A percentile compares a stretch with the other conserved stretches of the same genome.
Conservation (phyloP, 1,140 invertebrate genomes). For the Drosophila albomicans region DNA sequence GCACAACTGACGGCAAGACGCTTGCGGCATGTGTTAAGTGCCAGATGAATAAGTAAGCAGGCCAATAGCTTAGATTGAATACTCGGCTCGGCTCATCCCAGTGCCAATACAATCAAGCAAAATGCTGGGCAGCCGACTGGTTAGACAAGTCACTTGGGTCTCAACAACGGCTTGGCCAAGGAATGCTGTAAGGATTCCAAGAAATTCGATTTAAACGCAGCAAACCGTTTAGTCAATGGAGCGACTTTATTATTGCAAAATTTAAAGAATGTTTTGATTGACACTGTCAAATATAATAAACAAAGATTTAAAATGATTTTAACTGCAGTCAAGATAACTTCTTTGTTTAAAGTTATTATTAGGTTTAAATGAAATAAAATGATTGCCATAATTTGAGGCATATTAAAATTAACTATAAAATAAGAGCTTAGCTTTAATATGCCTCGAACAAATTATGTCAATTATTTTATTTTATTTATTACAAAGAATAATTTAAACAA, state of each 20-base stretch:
- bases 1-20: background rate
- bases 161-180: constrained; percentile 4
- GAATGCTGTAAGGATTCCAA: constrained; percentile 1
- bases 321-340: too few species aligned
- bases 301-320: background rate
- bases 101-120: constrained; percentile 8
- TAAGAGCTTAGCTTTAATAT: too few species aligned
- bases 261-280: constrained; percentile 1
- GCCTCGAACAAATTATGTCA: too few species aligned
- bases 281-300: background rate
- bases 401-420: too few species aligned
- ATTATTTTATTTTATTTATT: too few species aligned
- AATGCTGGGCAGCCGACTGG: constrained; percentile 14
- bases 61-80: constrained; percentile 55
- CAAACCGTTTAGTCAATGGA: background rate
- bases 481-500: too few species aligned
- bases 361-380: too few species aligned
- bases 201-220: background rate
- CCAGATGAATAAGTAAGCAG: constrained; percentile 46
- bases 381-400: too few species aligned
- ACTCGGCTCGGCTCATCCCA: constrained; percentile 3
- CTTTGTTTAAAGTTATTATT: too few species aligned
- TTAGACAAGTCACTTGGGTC: constrained; percentile 23
- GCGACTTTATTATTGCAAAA: constrained; percentile 1
- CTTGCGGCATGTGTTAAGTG: constrained; percentile 44